These are phyloP conservation scores for Puffinus mauretanicus DNA, from an alignment of 2,113 vertebrate genomes.

Conservation along the genomic window DNA sequence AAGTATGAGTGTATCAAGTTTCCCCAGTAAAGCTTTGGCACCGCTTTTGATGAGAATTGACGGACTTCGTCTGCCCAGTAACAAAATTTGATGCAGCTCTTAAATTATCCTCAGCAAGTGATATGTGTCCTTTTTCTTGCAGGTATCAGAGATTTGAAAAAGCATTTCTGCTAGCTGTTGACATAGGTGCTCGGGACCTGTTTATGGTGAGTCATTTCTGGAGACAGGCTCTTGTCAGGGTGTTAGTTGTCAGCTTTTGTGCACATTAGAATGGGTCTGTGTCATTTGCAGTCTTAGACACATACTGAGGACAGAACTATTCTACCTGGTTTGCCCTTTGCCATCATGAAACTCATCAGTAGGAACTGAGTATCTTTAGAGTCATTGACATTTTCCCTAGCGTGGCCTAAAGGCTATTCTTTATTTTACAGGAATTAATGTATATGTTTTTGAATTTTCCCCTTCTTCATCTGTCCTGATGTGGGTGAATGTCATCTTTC, in stretches of 20 bases:
- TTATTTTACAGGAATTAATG: constrained; percentile 59
- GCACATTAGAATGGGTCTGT: constrained; percentile 43
- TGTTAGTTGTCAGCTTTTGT: constrained; percentile 61
- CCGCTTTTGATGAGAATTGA: neutral
- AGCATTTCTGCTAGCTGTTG: constrained; percentile 94
- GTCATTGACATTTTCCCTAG: constrained; percentile 53
- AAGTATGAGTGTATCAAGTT: neutral
- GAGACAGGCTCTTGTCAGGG: constrained; percentile 20
- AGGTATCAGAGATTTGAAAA: constrained; percentile 95
- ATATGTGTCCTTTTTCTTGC: constrained; percentile 1
- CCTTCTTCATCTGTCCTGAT: constrained; percentile 36
- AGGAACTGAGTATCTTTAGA: constrained; percentile 22
- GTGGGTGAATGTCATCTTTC: constrained; percentile 61
- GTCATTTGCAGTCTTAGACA: constrained; percentile 30
- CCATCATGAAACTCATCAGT: constrained; percentile 41
- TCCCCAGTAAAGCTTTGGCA: neutral
- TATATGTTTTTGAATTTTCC: constrained; percentile 60
- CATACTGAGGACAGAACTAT: neutral
- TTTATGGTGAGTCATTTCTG: constrained; percentile 91
- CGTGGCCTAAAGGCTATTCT: constrained; percentile 14
- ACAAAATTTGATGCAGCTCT: neutral
- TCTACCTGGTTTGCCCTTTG: constrained; percentile 37
- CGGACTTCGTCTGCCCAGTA: neutral
- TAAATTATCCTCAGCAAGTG: neutral
- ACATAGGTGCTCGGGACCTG: constrained; percentile 89